phyloP scores from a whole-genome alignment of 2,797 vertebrate species.

The Phoxinus dragarum region DNA sequence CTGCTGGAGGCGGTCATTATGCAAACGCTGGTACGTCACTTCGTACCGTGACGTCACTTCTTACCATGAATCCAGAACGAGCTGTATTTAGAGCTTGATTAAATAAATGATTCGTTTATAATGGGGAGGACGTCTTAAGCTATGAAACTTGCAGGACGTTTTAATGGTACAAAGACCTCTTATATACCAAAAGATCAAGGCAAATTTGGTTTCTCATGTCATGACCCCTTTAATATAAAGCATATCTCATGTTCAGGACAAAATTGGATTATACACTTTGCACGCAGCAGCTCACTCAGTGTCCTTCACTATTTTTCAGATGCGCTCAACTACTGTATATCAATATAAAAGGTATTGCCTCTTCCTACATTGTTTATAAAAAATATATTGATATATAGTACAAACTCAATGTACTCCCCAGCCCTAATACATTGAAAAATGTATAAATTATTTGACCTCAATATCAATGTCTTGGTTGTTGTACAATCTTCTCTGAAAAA shows the following conservation, averaged over 20 bases:
- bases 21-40: too few species aligned
- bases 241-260: not conserved
- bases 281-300: not conserved
- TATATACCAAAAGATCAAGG: too few species aligned
- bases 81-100: too few species aligned
- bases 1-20: too few species aligned
- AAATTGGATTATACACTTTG: not conserved
- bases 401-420: not conserved
- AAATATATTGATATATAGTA: not conserved
- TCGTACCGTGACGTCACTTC: too few species aligned
- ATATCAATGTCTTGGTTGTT: not conserved
- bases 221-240: too few species aligned
- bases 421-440: not conserved
- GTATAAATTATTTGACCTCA: not conserved
- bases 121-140: too few species aligned
- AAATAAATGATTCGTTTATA: too few species aligned
- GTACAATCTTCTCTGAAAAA: not conserved
- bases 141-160: too few species aligned
- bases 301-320: not conserved
- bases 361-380: not conserved
- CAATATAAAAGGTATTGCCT: not conserved
- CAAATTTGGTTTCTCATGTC: too few species aligned
- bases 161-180: too few species aligned
- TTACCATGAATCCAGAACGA: too few species aligned
- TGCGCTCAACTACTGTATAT: not conserved